Conservation (phyloP, 2,113 vertebrate genomes). For the Trichechus manatus region DNA sequence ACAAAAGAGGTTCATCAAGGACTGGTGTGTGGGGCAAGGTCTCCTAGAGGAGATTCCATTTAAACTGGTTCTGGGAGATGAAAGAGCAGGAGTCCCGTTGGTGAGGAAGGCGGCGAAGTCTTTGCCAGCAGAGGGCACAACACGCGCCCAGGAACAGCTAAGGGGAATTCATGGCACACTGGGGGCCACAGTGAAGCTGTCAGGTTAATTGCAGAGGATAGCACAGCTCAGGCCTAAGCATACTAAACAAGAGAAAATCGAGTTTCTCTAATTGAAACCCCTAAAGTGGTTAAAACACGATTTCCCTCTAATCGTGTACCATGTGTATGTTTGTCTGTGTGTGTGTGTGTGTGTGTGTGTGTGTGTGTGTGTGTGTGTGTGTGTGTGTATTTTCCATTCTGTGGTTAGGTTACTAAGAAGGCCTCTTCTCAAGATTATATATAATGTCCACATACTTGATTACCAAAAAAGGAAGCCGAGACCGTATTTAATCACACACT, state of each 20-base stretch:
- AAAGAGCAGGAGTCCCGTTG: background rate
- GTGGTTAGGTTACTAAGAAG: background rate
- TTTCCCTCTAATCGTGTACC: background rate
- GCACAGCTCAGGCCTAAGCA: background rate
- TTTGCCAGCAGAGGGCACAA: background rate
- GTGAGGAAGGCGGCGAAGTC: background rate
- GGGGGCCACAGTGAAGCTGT: background rate
- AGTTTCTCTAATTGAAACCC: constrained; percentile 5
- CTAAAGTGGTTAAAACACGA: background rate
- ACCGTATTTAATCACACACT: constrained; percentile 53
- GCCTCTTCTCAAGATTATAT: background rate
- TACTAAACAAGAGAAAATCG: background rate
- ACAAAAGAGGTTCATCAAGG: background rate
- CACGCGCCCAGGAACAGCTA: background rate
- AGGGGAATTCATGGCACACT: background rate
- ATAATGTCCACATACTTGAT: constrained; percentile 13
- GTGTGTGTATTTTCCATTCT: background rate
- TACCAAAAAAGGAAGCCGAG: constrained; percentile 43
- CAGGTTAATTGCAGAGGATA: background rate
- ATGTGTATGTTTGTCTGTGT: too few relatives aligned
- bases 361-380: too few relatives aligned
- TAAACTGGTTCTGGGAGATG: background rate
- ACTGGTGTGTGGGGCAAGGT: background rate
- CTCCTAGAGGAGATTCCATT: too few relatives aligned
- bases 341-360: too few relatives aligned